These are phyloP conservation scores for Centruroides vittatus DNA, from an alignment of 1,140 invertebrate species.

Conservation along the genomic window DNA sequence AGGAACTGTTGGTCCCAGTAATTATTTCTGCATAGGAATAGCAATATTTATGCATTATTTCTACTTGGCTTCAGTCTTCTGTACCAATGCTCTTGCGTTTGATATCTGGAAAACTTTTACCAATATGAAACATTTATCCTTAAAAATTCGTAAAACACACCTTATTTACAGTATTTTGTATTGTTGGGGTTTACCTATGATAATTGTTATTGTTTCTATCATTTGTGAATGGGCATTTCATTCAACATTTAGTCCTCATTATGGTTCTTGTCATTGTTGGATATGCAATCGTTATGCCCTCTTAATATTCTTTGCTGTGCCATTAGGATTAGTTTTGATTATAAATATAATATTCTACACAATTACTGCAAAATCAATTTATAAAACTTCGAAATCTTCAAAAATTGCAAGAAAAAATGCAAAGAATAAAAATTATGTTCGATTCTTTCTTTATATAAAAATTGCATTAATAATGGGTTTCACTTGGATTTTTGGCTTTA, in stretches of 20 bases:
- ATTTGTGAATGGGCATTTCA: conserved; percentile 5
- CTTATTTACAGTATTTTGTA: conserved; percentile 15
- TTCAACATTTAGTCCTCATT: conserved; percentile 16
- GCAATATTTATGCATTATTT: no score
- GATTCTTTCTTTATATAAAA: conserved; percentile 34
- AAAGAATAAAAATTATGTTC: conserved; percentile 13
- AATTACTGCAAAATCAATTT: conserved; percentile 30
- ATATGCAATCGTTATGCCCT: conserved; percentile 36
- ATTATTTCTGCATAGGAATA: no score
- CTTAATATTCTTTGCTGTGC: conserved; percentile 37
- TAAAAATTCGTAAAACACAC: conserved; percentile 18
- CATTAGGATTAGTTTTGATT: conserved; percentile 31
- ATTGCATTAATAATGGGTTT: conserved; percentile 34
- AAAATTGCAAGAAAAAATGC: conserved; percentile 8
- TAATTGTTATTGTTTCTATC: conserved; percentile 22
- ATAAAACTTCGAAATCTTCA: conserved; percentile 8
- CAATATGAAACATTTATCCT: no score
- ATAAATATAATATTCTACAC: conserved; percentile 38
- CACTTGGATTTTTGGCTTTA: conserved; percentile 35
- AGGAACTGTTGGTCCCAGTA: no score
- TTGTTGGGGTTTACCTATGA: conserved; percentile 23
- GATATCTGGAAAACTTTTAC: no score
- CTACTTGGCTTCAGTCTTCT: no score
- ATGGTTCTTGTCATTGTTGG: conserved; percentile 34
- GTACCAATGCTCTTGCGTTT: no score